Conservation (phyloP, 2,797 vertebrate species). For the Parauchenoglanis ngamensis region DNA sequence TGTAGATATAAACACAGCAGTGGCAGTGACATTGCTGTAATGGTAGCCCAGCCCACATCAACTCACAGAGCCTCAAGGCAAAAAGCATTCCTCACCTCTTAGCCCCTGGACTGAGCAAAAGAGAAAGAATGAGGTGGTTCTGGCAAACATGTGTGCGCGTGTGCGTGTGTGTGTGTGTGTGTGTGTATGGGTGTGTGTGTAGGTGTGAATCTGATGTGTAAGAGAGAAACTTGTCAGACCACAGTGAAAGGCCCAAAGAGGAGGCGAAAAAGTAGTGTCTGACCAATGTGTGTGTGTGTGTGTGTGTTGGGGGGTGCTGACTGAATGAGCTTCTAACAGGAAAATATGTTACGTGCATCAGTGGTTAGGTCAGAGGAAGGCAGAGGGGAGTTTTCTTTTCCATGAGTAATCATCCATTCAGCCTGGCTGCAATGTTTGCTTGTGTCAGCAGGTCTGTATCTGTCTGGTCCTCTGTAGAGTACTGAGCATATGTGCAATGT, state of each 20-base stretch:
- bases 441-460: conserved; percentile 53
- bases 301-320: conserved; percentile 16
- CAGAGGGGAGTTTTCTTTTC: conserved; percentile 51
- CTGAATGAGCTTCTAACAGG: conserved; percentile 43
- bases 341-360: conserved; percentile 53
- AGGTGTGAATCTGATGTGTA: conserved; percentile 16
- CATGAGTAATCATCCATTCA: conserved; percentile 55
- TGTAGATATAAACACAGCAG: conserved; percentile 25
- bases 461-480: conserved; percentile 10
- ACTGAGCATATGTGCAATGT: conserved; percentile 3
- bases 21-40: conserved; percentile 11
- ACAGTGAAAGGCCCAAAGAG: conserved; percentile 14
- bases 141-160: background rate
- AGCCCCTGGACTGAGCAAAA: conserved; percentile 3
- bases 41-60: conserved; percentile 13
- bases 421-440: conserved; percentile 42
- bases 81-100: conserved; percentile 33
- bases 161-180: background rate
- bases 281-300: conserved; percentile 9
- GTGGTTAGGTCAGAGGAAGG: conserved; percentile 47
- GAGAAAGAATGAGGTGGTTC: conserved; percentile 6
- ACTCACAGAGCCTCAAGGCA: conserved; percentile 19
- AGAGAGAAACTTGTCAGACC: conserved; percentile 24
- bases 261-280: conserved; percentile 17
- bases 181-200: conserved; percentile 1